Base-by-base conservation (phyloP, 2,797 vertebrate species). In the Loris lydekkerianus region DNA sequence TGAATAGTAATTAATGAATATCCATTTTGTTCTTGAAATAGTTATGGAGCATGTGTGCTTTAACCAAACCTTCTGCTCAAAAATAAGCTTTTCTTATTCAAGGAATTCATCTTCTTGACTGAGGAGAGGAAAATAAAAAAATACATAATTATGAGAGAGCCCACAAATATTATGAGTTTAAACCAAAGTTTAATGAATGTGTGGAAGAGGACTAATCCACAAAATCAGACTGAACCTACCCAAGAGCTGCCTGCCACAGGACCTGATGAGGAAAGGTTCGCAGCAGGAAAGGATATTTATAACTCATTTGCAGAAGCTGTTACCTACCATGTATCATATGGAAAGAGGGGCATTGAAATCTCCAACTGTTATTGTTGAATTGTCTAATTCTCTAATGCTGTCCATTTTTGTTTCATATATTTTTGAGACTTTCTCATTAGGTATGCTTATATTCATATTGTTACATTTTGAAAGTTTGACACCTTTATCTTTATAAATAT, bases 241-340 rank as follows among this genome's bases (percentile, higher is more conserved):
- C 10, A 34, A 53, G 7, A 21, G 4, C 31, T 23, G 25, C 37
- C 31, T 49, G 0, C 15, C 5, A 5, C 10, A n/a, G 6, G 10
- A 10, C 15, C 20, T 49, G 9, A n/a, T 17, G 7, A n/a, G 8
- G 0, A 29, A 25, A 29, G 2, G 4, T 5, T 37, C n/a, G 10
- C 9, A 31, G 67, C 14, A 18, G 37, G 21, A 67, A 27, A 77
- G 34, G 29, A 0, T 43, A 2, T 56, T 17, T 13, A 10, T 8
- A 23, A 18, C 2, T 43, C 70, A 43, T 3, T 14, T 73, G 17
- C 14, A 76, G 77, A 49, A 15, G 34, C 10, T 17, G 1, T 56
- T 53, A 72, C 10, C n/a, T 82, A 23, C 75, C 40, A 46, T 5
- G 18, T 18, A 25, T 8, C 13, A 8, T 10, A 72, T 5, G 76